Percentiles rank a stretch among this genome's conserved stretches.
Conservation (phyloP, 2,113 vertebrate species). For the Zapus hudsonius region DNA sequence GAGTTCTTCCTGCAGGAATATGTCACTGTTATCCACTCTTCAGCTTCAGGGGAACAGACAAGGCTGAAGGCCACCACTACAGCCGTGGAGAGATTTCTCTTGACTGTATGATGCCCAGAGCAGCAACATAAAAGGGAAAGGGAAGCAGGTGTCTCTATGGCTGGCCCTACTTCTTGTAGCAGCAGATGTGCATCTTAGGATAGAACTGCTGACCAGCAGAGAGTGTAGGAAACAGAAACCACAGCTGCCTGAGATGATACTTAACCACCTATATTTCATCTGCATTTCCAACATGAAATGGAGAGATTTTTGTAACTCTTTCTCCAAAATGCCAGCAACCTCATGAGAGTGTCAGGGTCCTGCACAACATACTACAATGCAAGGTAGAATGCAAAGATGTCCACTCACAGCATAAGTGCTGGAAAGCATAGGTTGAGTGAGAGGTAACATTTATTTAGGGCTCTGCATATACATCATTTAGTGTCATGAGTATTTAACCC, state of each 20-base stretch:
- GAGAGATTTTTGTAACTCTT: slow-evolving; percentile 2
- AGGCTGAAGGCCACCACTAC: slow-evolving; percentile 63
- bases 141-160: too few relatives aligned
- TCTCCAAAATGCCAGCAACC: neutral
- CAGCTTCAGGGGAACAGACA: slow-evolving; percentile 71
- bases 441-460: neutral
- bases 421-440: neutral
- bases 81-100: slow-evolving; percentile 73
- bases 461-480: neutral
- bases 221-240: neutral
- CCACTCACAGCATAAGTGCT: neutral
- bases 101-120: slow-evolving; percentile 72
- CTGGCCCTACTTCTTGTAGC: neutral
- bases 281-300: neutral
- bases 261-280: neutral
- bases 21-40: slow-evolving; percentile 70
- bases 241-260: neutral
- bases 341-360: neutral
- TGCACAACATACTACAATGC: neutral
- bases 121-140: slow-evolving; percentile 55
- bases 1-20: slow-evolving; percentile 78
- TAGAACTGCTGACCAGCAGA: neutral
- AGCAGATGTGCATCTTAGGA: neutral
- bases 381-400: neutral
- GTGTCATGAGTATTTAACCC: neutral